phyloP scores from a whole-genome alignment of 2,888 invertebrate genomes.

The Meta bourneti region DNA sequence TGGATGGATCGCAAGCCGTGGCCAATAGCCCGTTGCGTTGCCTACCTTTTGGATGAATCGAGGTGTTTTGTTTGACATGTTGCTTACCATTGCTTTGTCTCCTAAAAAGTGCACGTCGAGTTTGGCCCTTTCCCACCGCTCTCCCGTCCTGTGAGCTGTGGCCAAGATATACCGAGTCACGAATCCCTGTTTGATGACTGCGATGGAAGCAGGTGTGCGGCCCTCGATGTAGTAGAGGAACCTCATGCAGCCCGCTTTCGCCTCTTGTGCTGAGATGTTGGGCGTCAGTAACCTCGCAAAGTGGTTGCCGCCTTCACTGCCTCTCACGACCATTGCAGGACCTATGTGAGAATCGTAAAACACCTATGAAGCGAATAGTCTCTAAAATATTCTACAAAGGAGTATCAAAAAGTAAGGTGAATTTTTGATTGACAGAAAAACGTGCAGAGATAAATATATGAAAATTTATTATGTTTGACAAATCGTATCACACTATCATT shows the following conservation, averaged over 20 bases:
- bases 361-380: not conserved
- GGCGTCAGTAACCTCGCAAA: constrained; percentile 60
- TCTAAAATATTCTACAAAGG: not conserved
- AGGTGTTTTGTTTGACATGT: too few relatives aligned
- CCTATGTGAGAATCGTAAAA: constrained; percentile 27
- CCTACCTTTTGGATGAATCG: too few relatives aligned
- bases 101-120: constrained; percentile 53
- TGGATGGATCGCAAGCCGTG: too few relatives aligned
- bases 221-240: constrained; percentile 58
- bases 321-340: constrained; percentile 46
- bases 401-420: too few relatives aligned
- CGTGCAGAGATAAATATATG: too few relatives aligned
- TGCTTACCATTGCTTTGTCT: constrained; percentile 56
- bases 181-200: constrained; percentile 64
- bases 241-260: constrained; percentile 30
- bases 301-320: constrained; percentile 53
- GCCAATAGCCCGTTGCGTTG: too few relatives aligned
- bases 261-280: not conserved
- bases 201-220: constrained; percentile 45
- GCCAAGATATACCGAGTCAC: constrained; percentile 59
- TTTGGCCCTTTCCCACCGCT: constrained; percentile 46
- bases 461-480: too few relatives aligned
- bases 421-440: too few relatives aligned
- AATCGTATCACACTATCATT: too few relatives aligned
- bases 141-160: constrained; percentile 42